Conservation (phyloP, 2,888 invertebrate species). For the Leptinotarsa peninsularis region DNA sequence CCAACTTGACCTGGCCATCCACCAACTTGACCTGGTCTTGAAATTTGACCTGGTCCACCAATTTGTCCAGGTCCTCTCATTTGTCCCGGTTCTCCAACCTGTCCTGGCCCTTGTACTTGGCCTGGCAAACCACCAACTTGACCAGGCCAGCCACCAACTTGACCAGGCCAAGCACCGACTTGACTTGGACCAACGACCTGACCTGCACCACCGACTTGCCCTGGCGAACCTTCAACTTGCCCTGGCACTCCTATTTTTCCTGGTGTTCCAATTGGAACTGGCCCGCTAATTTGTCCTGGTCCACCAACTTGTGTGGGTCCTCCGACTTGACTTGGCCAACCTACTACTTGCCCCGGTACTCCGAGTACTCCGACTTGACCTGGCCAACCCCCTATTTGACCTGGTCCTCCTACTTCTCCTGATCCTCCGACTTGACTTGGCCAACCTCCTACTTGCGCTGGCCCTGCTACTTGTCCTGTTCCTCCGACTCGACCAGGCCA, state of each 20-base stretch:
- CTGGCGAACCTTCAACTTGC: slow-evolving; percentile 24
- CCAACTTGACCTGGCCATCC: slow-evolving; percentile 32
- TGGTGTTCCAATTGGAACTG: slow-evolving; percentile 21
- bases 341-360: slow-evolving; percentile 19
- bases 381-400: slow-evolving; percentile 27
- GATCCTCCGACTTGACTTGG: slow-evolving; percentile 30
- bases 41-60: slow-evolving; percentile 35
- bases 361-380: slow-evolving; percentile 31
- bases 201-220: slow-evolving; percentile 33
- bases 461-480: slow-evolving; percentile 32
- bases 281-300: slow-evolving; percentile 39
- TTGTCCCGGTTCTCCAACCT: slow-evolving; percentile 19
- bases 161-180: slow-evolving; percentile 16
- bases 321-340: slow-evolving; percentile 42
- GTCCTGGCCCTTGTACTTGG: slow-evolving; percentile 32
- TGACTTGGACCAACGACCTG: slow-evolving; percentile 20
- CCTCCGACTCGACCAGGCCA: slow-evolving; percentile 31
- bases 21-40: slow-evolving; percentile 25
- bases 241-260: slow-evolving; percentile 29
- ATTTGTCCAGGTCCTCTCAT: slow-evolving; percentile 31
- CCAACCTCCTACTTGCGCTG: slow-evolving; percentile 38
- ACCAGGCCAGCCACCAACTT: slow-evolving; percentile 35
- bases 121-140: slow-evolving; percentile 31
- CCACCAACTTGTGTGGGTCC: slow-evolving; percentile 37
- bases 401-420: slow-evolving; percentile 30